A percentile compares a stretch with the other conserved stretches of the same genome.
Evolutionary conservation across 2,797 vertebrate species (phyloP).

Genomic region (Lithobates sylvaticus): DNA sequence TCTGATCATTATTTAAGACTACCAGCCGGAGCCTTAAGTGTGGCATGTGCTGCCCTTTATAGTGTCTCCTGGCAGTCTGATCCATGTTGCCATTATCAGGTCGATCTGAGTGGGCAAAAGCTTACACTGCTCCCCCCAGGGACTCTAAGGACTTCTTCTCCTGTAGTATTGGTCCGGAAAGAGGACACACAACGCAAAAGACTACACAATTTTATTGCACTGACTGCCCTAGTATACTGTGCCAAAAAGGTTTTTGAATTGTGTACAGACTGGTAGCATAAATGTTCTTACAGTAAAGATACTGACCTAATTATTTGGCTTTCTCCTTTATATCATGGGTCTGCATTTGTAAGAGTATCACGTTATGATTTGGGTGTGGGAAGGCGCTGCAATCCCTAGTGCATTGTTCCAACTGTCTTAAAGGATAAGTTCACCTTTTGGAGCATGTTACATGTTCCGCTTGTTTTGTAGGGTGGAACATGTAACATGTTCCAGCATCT

Average conservation of each 20-base stretch:
- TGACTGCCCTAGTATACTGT: conserved; percentile 51
- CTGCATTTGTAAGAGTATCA: not conserved
- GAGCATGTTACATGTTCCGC: too few relatives aligned
- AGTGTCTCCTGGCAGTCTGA: conserved; percentile 55
- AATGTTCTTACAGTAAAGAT: conserved; percentile 3
- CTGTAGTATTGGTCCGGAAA: conserved; percentile 32
- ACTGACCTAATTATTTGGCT: not conserved
- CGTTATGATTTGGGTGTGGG: not conserved
- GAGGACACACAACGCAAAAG: conserved; percentile 47
- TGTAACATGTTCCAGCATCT: too few relatives aligned
- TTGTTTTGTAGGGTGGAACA: too few relatives aligned
- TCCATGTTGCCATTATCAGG: conserved; percentile 56
- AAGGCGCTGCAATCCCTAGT: not conserved
- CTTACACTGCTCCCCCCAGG: conserved; percentile 45
- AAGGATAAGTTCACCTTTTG: too few relatives aligned
- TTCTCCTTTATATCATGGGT: not conserved
- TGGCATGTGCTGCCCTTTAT: conserved; percentile 49
- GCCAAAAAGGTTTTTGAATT: conserved; percentile 45
- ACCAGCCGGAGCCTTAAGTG: conserved; percentile 36
- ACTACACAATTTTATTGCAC: conserved; percentile 53
- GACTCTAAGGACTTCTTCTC: conserved; percentile 45
- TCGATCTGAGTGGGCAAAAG: conserved; percentile 23
- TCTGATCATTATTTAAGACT: conserved; percentile 22
- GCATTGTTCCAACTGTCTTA: not conserved
- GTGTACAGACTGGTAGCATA: conserved; percentile 28